Conservation (phyloP, 2,797 vertebrate genomes). For the Gambelia wislizenii region DNA sequence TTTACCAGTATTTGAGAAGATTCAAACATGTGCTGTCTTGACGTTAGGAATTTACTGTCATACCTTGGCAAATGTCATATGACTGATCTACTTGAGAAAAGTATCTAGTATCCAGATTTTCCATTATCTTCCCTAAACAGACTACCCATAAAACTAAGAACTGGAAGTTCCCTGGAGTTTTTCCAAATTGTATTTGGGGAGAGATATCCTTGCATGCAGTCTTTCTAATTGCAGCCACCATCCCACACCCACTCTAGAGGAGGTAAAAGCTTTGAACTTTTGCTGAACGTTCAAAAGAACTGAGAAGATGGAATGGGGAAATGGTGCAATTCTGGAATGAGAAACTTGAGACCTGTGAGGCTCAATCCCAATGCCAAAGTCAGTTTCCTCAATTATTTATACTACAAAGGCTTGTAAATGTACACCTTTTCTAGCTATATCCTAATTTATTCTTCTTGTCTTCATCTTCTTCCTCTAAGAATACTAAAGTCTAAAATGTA, state of each 20-base stretch:
- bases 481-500: slow-evolving; percentile 4
- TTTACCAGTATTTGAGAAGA: not conserved
- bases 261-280: not conserved
- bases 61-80: not conserved
- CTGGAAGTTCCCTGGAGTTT: not conserved
- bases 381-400: not conserved
- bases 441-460: slow-evolving; percentile 18
- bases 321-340: not conserved
- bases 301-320: too few relatives aligned
- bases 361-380: not conserved
- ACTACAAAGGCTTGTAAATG: not conserved
- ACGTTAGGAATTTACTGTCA: not conserved
- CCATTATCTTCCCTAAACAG: rapidly evolving
- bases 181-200: not conserved
- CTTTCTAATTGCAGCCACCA: not conserved
- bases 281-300: not conserved
- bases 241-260: not conserved
- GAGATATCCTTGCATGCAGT: not conserved
- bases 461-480: not conserved
- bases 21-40: not conserved
- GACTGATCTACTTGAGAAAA: not conserved
- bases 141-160: not conserved
- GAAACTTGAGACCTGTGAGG: not conserved
- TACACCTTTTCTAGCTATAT: not conserved
- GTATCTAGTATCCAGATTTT: rapidly evolving